These are phyloP conservation scores for Cassiopea xamachana DNA, from an alignment of 30 jellyfish, hydroid and myxozoan species.

Conservation along the genomic window DNA sequence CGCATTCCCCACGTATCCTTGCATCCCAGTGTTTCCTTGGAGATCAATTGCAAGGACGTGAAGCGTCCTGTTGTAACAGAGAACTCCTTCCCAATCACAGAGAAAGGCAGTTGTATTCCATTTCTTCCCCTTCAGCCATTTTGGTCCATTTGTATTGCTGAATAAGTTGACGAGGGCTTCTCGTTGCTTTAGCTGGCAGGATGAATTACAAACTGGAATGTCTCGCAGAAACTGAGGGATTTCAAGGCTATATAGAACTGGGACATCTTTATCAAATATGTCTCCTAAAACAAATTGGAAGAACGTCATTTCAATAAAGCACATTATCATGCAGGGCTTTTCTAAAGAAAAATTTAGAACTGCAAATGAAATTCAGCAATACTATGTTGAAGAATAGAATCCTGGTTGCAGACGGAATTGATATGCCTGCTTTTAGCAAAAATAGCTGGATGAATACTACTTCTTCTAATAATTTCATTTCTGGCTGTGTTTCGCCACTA, in stretches of 20 bases:
- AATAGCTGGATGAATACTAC: too few relatives aligned
- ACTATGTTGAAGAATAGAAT: too few relatives aligned
- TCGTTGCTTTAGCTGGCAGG: slow-evolving; percentile 29
- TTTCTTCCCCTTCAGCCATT: slow-evolving; percentile 41
- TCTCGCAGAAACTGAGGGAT: slow-evolving; percentile 49
- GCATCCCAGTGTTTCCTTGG: slow-evolving; percentile 57
- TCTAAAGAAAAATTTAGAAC: too few relatives aligned
- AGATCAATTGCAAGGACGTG: slow-evolving; percentile 64
- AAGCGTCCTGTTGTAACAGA: slow-evolving; percentile 44
- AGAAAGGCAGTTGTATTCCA: slow-evolving; percentile 27
- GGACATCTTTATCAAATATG: slow-evolving; percentile 64
- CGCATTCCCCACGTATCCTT: slow-evolving; percentile 42
- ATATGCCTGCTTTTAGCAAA: too few relatives aligned
- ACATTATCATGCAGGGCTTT: too few relatives aligned
- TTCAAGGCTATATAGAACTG: slow-evolving; percentile 65
- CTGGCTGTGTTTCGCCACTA: too few relatives aligned
- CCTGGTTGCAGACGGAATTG: too few relatives aligned
- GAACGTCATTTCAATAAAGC: not conserved
- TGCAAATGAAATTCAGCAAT: too few relatives aligned
- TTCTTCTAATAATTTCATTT: too few relatives aligned
- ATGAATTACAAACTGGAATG: slow-evolving; percentile 20
- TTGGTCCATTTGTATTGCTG: slow-evolving; percentile 35
- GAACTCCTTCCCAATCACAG: slow-evolving; percentile 81
- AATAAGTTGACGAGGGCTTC: slow-evolving; percentile 21
- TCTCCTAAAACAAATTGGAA: slow-evolving; percentile 30